Evolutionary conservation across 2,797 vertebrate genomes (phyloP).

Genomic region (Ciconia nigra): DNA sequence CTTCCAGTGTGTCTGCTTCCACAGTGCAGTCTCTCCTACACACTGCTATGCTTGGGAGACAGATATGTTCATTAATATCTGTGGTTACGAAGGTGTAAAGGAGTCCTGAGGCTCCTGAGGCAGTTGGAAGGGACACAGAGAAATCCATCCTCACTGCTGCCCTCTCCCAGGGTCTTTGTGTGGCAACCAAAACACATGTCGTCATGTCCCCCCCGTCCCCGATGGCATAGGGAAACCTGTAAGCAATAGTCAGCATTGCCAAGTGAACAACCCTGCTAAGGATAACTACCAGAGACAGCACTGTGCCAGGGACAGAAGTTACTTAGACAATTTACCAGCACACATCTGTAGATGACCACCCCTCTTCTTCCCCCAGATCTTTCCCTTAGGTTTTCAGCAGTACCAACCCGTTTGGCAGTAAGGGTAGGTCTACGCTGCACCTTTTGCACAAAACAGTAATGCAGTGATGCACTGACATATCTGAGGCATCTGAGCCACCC

Average conservation of each 20-base stretch:
- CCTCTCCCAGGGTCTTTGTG: background rate
- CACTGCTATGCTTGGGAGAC: background rate
- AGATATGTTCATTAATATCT: background rate
- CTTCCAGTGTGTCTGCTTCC: background rate
- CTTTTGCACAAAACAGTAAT: background rate
- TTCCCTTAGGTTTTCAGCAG: background rate
- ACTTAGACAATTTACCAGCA: background rate
- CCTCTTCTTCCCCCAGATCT: background rate
- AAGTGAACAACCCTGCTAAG: background rate
- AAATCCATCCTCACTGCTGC: background rate
- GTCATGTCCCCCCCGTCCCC: too few relatives aligned
- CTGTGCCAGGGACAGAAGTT: background rate
- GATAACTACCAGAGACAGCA: background rate
- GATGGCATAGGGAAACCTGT: background rate
- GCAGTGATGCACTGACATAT: background rate
- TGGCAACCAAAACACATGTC: background rate
- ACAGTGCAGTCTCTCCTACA: background rate
- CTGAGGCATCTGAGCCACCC: background rate
- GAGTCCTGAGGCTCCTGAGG: background rate
- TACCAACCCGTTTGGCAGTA: background rate
- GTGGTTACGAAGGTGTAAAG: background rate
- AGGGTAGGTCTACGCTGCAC: background rate
- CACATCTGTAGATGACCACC: background rate
- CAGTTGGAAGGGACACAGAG: background rate
- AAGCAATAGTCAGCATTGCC: background rate